Evolutionary conservation across 2,113 vertebrate species (phyloP).

Genomic region (Sebastes schlegelii): DNA sequence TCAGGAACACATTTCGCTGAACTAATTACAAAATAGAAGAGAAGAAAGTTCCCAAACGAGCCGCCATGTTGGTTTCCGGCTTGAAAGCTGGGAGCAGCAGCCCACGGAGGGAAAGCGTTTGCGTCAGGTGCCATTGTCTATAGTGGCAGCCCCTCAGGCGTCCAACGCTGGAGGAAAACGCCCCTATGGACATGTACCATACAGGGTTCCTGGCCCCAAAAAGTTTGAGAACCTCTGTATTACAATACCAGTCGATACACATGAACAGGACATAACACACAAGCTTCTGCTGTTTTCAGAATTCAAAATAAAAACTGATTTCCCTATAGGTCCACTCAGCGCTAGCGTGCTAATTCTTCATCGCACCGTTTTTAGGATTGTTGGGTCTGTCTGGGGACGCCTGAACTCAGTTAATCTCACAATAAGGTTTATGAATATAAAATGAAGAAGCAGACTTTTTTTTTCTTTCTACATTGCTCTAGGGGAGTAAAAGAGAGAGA

Average conservation of each 20-base stretch:
- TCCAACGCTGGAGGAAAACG: too few relatives aligned
- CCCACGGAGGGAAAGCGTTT: too few relatives aligned
- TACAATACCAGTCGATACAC: neutral
- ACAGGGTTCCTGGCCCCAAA: too few relatives aligned
- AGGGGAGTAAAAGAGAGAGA: neutral
- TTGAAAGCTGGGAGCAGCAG: too few relatives aligned
- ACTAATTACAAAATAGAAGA: too few relatives aligned
- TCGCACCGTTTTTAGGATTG: neutral
- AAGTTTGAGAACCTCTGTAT: too few relatives aligned
- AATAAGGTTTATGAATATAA: constrained; percentile 24
- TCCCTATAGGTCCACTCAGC: neutral
- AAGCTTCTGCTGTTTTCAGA: neutral
- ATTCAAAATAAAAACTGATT: constrained; percentile 17
- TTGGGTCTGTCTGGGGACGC: constrained; percentile 24
- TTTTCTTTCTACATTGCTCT: constrained; percentile 13
- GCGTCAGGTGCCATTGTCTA: too few relatives aligned
- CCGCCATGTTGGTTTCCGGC: too few relatives aligned
- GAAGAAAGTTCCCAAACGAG: too few relatives aligned
- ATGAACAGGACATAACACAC: neutral
- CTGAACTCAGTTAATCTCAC: constrained; percentile 29
- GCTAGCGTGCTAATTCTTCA: constrained; percentile 17
- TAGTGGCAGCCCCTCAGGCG: too few relatives aligned
- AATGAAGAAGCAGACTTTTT: constrained; percentile 16
- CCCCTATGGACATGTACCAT: too few relatives aligned
- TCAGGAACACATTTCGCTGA: too few relatives aligned